Percentiles rank a stretch among this genome's conserved stretches.
Evolutionary conservation across 2,888 invertebrate species (phyloP).

Genomic region (Timandra comae): DNA sequence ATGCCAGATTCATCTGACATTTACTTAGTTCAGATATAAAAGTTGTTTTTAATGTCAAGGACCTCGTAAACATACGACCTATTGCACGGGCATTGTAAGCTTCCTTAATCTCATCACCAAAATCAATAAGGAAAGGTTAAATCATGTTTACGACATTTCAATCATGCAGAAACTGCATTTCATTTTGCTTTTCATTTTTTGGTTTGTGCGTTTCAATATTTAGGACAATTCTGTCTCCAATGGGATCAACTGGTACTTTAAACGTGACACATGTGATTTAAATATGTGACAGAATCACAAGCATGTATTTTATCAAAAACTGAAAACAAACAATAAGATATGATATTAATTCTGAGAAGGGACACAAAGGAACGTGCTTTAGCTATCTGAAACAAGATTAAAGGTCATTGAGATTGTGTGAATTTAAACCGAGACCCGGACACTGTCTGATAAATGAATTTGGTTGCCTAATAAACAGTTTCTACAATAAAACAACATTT

Average conservation of each 20-base stretch:
- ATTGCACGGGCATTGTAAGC: slow-evolving; percentile 17
- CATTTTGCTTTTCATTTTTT: no score
- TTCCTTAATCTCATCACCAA: slow-evolving; percentile 7
- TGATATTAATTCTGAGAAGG: slow-evolving; percentile 54
- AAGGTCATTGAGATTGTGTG: slow-evolving; percentile 66
- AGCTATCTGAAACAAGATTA: slow-evolving; percentile 66
- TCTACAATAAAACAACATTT: slow-evolving; percentile 10
- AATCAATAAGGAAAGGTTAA: slow-evolving; percentile 12
- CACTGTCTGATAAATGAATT: slow-evolving; percentile 50
- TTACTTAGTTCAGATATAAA: slow-evolving; percentile 25
- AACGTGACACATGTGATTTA: background rate
- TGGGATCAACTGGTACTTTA: no score
- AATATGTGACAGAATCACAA: slow-evolving; percentile 9
- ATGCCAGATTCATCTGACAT: slow-evolving; percentile 22
- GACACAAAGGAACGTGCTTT: slow-evolving; percentile 58
- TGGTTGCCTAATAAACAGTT: slow-evolving; percentile 36
- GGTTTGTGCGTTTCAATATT: no score
- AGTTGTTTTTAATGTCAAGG: slow-evolving; percentile 42
- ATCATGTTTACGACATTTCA: no score
- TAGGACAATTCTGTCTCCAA: no score
- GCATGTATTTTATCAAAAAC: slow-evolving; percentile 2
- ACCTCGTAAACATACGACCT: slow-evolving; percentile 20
- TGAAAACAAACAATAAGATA: slow-evolving; percentile 44
- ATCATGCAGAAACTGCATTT: no score
- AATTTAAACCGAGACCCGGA: slow-evolving; percentile 69